Base-by-base conservation (phyloP, 2,888 invertebrate genomes). In the Tridacna crocea region DNA sequence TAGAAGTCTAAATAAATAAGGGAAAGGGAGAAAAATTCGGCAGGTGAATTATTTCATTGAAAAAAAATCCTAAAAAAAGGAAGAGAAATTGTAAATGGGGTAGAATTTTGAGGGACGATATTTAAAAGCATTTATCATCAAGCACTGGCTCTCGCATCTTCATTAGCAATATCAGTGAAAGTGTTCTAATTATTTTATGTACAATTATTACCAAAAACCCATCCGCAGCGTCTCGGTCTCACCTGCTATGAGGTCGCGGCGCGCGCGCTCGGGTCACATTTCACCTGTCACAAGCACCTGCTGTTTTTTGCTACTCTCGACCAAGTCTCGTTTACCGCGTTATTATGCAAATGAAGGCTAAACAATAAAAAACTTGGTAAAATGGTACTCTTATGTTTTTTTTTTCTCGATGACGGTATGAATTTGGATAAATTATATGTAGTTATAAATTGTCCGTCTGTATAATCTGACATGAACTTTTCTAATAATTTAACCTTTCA, bases 211-310 rank as follows among this genome's bases (percentile, higher is more conserved):
- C 76, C 61, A 79, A 77, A 66, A 65, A 74, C 61, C 72, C 3
- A 36, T 36, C 36, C 36, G 60, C 46, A 46, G 68, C 68, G 68
- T 47, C 46, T 47, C 68, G 22, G 27, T 68, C 68, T 68, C 73
- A 95, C 95, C 0, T 99, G 99, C 94, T 98, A 99, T 93, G 98
- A 99, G 91, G 96, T 96, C 19, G 98, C 95, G 95, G 98, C 98
- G 93, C 98, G 98, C 22, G 96, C 96, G 17, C 98, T 98, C 94
- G 97, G 97, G 92, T 99, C 97, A 90, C 96, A 96, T 94, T 97
- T 97, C 0, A 99, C 99, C 98, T 99, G 97, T 72, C 98, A 91
- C 90, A 75, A 26, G 82, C 76, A 80, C 75, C 77, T 80, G 66
- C 83, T 76, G 36, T 66, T 66, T 51, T 46, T 36, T 36, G 58